Conservation (phyloP, 1,140 invertebrate species). For the Zaprionus africanus region DNA sequence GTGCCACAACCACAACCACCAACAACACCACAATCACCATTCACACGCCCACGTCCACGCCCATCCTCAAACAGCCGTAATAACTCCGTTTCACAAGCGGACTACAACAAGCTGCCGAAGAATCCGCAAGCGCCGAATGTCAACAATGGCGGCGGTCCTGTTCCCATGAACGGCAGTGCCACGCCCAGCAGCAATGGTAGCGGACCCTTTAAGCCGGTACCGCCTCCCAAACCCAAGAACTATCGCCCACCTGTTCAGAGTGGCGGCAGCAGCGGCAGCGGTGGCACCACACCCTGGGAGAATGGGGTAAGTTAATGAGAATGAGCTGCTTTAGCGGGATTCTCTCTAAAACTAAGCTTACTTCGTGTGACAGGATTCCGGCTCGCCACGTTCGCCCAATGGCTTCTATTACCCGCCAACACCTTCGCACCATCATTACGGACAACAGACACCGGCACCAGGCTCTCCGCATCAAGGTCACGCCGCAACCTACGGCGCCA, state of each 20-base stretch:
- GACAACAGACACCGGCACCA: conserved; percentile 70
- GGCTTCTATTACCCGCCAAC: conserved; percentile 83
- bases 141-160: conserved; percentile 51
- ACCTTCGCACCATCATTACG: conserved; percentile 85
- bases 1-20: conserved; percentile 14
- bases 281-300: conserved; percentile 73
- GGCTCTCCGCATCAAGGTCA: conserved; percentile 73
- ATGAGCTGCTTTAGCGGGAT: neutral
- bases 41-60: conserved; percentile 24
- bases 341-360: neutral
- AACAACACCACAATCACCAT: conserved; percentile 20
- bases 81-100: conserved; percentile 86
- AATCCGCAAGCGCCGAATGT: conserved; percentile 65
- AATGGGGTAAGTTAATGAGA: conserved; percentile 73
- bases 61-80: conserved; percentile 81
- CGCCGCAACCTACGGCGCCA: conserved; percentile 57
- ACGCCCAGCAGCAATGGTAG: conserved; percentile 81
- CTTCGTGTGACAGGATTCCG: conserved; percentile 63
- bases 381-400: conserved; percentile 81
- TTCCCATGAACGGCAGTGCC: conserved; percentile 63
- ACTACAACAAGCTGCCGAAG: conserved; percentile 85
- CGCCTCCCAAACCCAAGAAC: conserved; percentile 96
- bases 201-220: conserved; percentile 92
- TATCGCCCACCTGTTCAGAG: conserved; percentile 89
- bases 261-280: conserved; percentile 67